Evolutionary conservation across 1,140 invertebrate genomes (phyloP).

Genomic region (Scaptomyza graminum): DNA sequence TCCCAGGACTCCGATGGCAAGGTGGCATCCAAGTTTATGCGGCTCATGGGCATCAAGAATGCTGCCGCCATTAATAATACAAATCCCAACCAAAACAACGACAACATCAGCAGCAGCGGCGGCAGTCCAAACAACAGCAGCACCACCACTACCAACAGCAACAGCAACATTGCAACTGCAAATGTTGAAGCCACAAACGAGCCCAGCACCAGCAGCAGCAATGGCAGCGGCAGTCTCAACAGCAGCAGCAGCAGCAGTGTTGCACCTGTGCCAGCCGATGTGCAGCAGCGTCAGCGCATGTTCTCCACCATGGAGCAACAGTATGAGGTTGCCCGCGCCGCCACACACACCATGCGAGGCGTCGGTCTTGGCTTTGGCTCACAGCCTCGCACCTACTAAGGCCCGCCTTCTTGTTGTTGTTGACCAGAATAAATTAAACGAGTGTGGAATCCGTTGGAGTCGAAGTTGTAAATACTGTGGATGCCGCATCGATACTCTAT

Average conservation of each 20-base stretch:
- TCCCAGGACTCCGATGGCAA: constrained; percentile 94
- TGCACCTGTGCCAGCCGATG: constrained; percentile 83
- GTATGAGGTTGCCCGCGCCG: constrained; percentile 96
- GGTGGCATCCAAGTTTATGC: constrained; percentile 96
- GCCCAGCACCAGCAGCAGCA: constrained; percentile 27
- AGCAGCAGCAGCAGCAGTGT: not conserved
- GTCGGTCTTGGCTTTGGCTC: constrained; percentile 92
- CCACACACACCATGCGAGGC: constrained; percentile 96
- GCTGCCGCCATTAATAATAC: constrained; percentile 5
- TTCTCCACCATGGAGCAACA: constrained; percentile 96
- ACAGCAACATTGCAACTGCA: not conserved
- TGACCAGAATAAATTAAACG: constrained; percentile 2
- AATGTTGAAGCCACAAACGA: constrained; percentile 9
- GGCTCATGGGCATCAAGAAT: constrained; percentile 95
- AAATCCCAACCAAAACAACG: constrained; percentile 11
- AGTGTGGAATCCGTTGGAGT: constrained; percentile 3
- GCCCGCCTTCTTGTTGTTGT: not conserved
- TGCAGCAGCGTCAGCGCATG: constrained; percentile 95
- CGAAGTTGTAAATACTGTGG: constrained; percentile 52
- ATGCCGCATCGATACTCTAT: constrained; percentile 35
- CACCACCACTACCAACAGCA: constrained; percentile 23
- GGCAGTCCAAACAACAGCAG: constrained; percentile 37
- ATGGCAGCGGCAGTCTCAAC: not conserved
- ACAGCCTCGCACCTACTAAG: constrained; percentile 72
- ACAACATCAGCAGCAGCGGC: constrained; percentile 8